Conservation (phyloP, 2,797 vertebrate species). For the Lagocephalus sceleratus region DNA sequence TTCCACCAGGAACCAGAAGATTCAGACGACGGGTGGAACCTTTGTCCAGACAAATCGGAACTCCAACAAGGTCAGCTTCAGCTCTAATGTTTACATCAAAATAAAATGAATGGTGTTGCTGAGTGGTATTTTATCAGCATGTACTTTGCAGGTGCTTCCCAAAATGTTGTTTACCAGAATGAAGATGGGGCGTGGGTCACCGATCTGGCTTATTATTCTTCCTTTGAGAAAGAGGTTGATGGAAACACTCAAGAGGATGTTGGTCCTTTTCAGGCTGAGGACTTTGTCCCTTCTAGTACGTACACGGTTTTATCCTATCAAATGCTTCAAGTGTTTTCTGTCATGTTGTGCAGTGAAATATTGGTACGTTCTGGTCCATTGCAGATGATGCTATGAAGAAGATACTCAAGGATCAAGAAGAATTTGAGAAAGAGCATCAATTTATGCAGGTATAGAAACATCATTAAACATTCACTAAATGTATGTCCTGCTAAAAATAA, state of each 20-base stretch:
- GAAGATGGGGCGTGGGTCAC: constrained; percentile 97
- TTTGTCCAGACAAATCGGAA: constrained; percentile 58
- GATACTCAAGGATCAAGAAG: constrained; percentile 87
- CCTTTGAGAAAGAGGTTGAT: constrained; percentile 84
- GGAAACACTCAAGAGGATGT: constrained; percentile 41
- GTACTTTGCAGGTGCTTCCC: constrained; percentile 52
- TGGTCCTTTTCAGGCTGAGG: constrained; percentile 69
- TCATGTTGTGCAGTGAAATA: background rate
- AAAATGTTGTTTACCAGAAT: constrained; percentile 90
- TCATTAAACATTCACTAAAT: background rate
- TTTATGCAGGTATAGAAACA: constrained; percentile 84
- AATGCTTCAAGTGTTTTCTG: background rate
- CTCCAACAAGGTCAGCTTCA: constrained; percentile 66
- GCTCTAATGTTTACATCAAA: background rate
- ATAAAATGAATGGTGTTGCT: background rate
- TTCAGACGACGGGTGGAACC: constrained; percentile 67
- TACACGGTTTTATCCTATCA: constrained; percentile 14
- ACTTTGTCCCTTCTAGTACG: constrained; percentile 87
- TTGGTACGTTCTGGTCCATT: background rate
- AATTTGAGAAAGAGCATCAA: constrained; percentile 89
- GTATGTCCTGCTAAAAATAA: background rate
- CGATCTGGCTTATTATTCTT: constrained; percentile 92
- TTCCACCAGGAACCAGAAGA: constrained; percentile 62
- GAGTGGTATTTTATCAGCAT: background rate
- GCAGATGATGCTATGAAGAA: constrained; percentile 85